These are phyloP conservation scores for Fissipunctia ypsillon DNA, from an alignment of 2,888 invertebrate species.

Conservation along the genomic window DNA sequence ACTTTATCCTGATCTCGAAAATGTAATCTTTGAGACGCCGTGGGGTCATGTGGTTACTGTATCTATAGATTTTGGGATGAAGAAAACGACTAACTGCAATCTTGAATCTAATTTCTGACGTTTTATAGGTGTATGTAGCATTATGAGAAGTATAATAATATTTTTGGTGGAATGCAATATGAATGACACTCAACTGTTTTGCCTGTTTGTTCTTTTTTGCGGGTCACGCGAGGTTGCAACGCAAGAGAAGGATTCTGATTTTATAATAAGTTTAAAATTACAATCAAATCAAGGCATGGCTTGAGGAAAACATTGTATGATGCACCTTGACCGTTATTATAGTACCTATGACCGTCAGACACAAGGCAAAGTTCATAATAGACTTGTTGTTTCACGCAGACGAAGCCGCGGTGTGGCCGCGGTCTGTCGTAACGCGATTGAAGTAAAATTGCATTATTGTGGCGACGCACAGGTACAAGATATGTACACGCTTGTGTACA, in stretches of 20 bases:
- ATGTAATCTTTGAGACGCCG: not conserved
- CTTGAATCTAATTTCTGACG: not conserved
- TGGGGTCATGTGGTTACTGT: not conserved
- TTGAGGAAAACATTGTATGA: not conserved
- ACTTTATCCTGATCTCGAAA: not conserved
- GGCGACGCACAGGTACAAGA: not conserved
- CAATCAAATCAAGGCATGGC: not conserved
- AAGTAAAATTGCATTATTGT: constrained; percentile 28
- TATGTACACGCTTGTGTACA: not conserved
- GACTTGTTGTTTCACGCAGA: constrained; percentile 21
- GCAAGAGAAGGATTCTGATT: constrained; percentile 5
- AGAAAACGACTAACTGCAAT: not conserved
- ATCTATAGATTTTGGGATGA: not conserved
- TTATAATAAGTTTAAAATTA: not conserved
- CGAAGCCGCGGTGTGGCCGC: not conserved
- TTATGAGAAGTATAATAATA: not conserved
- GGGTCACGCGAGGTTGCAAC: not conserved
- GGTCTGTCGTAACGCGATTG: constrained; percentile 2
- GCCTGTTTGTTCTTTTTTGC: not conserved
- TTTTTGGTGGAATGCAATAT: constrained; percentile 7
- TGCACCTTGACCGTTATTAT: not conserved
- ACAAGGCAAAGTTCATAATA: constrained; percentile 29
- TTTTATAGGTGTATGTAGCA: not conserved
- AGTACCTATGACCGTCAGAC: not conserved
- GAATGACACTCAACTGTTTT: not conserved